Evolutionary conservation across 2,797 vertebrate genomes (phyloP).

Genomic region (Rhabdophis nuchalis): DNA sequence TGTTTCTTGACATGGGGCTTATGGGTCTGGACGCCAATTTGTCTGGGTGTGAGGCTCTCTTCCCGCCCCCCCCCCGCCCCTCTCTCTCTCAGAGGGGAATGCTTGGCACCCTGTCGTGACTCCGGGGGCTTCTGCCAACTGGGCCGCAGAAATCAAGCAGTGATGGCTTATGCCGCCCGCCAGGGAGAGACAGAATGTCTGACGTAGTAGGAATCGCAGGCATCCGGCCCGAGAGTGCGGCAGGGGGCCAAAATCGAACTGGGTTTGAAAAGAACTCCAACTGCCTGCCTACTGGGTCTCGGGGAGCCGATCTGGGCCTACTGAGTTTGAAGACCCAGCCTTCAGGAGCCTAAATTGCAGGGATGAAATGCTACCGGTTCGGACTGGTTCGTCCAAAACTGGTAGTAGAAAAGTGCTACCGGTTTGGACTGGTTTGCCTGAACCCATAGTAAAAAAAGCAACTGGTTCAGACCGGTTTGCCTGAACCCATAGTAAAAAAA

Average conservation of each 20-base stretch:
- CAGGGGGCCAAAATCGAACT: not conserved
- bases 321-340: not conserved
- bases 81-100: not conserved
- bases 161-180: rapidly evolving
- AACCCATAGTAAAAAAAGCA: too few relatives aligned
- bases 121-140: not conserved
- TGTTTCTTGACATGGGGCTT: not conserved
- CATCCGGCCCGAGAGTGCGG: not conserved
- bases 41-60: slow-evolving; percentile 7
- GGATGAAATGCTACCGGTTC: too few relatives aligned
- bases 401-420: too few relatives aligned
- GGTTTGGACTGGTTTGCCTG: too few relatives aligned
- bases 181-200: not conserved
- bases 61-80: too few relatives aligned
- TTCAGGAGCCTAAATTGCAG: not conserved
- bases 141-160: not conserved
- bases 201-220: not conserved
- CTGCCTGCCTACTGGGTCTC: not conserved
- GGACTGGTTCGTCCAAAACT: too few relatives aligned
- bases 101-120: not conserved
- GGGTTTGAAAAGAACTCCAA: not conserved
- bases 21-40: slow-evolving; percentile 5
- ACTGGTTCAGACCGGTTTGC: too few relatives aligned
- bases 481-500: too few relatives aligned
- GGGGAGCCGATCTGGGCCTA: not conserved